Evolutionary conservation across 2,888 invertebrate genomes (phyloP).

Genomic region (Pinctada fucata): DNA sequence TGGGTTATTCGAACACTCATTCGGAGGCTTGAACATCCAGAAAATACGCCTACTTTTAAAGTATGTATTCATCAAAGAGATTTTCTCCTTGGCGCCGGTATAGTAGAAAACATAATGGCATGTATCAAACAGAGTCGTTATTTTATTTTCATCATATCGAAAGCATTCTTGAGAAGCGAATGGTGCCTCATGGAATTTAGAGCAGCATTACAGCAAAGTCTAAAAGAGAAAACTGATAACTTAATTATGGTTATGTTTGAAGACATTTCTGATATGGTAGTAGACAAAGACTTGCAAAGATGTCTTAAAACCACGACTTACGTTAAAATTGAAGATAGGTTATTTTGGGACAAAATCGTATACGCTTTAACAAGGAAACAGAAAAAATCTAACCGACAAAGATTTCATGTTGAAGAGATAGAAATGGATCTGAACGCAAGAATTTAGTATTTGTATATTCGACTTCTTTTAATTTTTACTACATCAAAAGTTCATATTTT

Average conservation of each 20-base stretch:
- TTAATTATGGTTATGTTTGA: conserved; percentile 90
- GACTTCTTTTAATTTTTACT: no score
- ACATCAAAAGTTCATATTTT: no score
- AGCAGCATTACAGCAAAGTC: conserved; percentile 87
- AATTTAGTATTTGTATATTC: no score
- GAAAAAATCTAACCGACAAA: conserved; percentile 76
- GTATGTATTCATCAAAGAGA: conserved; percentile 59
- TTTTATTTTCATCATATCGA: conserved; percentile 91
- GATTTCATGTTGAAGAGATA: no score
- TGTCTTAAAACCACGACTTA: conserved; percentile 91
- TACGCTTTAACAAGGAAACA: conserved; percentile 84
- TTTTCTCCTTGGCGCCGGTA: conserved; percentile 74
- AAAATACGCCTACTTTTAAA: conserved; percentile 81
- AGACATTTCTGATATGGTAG: conserved; percentile 88
- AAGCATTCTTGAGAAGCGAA: conserved; percentile 92
- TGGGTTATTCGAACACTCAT: conserved; percentile 91
- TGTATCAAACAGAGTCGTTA: conserved; percentile 90
- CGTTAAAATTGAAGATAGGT: conserved; percentile 90
- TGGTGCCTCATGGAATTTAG: conserved; percentile 94
- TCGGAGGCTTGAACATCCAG: conserved; percentile 85
- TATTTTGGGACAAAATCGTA: conserved; percentile 95
- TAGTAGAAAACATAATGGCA: conserved; percentile 91
- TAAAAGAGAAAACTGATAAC: conserved; percentile 86
- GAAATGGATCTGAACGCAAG: no score
- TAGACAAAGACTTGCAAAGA: conserved; percentile 90